phyloP scores from a whole-genome alignment of 53 echinoderm and acorn worm genomes.

The Paracentrotus lividus region DNA sequence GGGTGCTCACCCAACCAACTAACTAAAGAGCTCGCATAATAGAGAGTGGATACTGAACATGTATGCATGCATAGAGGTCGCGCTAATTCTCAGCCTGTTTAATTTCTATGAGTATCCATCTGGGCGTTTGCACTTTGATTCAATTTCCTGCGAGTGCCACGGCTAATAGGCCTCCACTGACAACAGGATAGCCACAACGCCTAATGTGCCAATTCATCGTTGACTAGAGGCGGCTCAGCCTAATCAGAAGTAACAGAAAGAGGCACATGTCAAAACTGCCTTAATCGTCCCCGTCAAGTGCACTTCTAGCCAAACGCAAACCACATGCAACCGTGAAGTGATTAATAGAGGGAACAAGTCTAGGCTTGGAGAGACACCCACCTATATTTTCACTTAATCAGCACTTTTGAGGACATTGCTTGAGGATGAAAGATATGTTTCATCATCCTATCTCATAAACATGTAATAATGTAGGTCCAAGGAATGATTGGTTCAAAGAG shows the following conservation, averaged over 20 bases:
- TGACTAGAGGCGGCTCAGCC: slow-evolving; percentile 30
- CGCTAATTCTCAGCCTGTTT: neutral
- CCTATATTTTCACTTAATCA: slow-evolving; percentile 69
- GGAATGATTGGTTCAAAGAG: neutral
- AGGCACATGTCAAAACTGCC: slow-evolving; percentile 72
- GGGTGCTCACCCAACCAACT: neutral
- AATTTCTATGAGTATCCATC: too few species aligned
- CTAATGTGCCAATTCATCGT: slow-evolving; percentile 71
- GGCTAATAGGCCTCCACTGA: slow-evolving; percentile 45
- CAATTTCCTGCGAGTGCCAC: slow-evolving; percentile 69
- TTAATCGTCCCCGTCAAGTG: slow-evolving; percentile 62
- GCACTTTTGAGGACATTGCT: slow-evolving; percentile 62
- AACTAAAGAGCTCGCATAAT: neutral
- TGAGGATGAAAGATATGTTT: neutral
- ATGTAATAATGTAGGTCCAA: neutral
- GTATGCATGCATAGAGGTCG: neutral
- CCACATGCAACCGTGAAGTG: slow-evolving; percentile 45
- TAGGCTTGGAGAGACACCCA: slow-evolving; percentile 46
- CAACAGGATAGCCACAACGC: slow-evolving; percentile 45
- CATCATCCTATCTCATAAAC: neutral
- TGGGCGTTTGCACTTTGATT: slow-evolving; percentile 59
- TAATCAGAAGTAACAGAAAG: slow-evolving; percentile 65
- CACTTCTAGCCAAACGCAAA: slow-evolving; percentile 66
- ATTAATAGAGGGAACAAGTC: slow-evolving; percentile 37
- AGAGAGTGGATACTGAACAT: neutral